Percentiles rank a stretch among this genome's conserved stretches.
These are phyloP conservation scores for Hephaestus fuliginosus DNA, from an alignment of 2,797 vertebrate species.

Conservation along the genomic window DNA sequence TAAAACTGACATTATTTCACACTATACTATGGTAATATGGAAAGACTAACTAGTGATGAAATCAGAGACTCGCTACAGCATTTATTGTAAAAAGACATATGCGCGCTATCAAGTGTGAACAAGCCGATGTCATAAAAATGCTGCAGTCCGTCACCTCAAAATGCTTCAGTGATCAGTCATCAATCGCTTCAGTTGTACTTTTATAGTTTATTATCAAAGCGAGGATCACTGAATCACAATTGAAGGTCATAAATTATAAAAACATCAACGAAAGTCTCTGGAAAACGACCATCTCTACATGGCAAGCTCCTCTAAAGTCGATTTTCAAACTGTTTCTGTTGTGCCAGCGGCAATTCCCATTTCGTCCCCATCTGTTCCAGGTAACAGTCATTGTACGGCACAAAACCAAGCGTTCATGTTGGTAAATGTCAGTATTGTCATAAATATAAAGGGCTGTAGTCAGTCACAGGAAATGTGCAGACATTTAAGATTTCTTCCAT, in stretches of 20 bases:
- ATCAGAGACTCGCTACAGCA: neutral
- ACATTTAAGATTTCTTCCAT: neutral
- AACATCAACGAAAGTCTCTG: neutral
- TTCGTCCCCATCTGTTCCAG: neutral
- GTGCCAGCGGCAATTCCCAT: neutral
- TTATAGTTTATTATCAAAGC: too few species aligned
- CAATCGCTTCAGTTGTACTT: neutral
- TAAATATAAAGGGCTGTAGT: neutral
- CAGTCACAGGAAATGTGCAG: neutral
- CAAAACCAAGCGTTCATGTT: neutral
- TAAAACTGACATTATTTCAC: neutral
- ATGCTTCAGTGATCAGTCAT: neutral
- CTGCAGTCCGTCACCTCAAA: too few species aligned
- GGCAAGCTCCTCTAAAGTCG: neutral
- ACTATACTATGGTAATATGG: too few species aligned
- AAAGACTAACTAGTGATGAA: neutral
- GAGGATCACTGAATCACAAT: neutral
- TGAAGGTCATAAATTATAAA: neutral
- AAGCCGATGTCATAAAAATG: too few species aligned
- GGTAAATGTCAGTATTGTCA: neutral
- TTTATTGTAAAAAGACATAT: neutral
- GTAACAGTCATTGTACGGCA: neutral
- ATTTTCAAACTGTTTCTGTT: neutral
- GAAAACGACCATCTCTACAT: neutral
- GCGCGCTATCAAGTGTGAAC: neutral